Evolutionary conservation across 2,113 vertebrate genomes (phyloP).

Genomic region (Mirounga angustirostris): DNA sequence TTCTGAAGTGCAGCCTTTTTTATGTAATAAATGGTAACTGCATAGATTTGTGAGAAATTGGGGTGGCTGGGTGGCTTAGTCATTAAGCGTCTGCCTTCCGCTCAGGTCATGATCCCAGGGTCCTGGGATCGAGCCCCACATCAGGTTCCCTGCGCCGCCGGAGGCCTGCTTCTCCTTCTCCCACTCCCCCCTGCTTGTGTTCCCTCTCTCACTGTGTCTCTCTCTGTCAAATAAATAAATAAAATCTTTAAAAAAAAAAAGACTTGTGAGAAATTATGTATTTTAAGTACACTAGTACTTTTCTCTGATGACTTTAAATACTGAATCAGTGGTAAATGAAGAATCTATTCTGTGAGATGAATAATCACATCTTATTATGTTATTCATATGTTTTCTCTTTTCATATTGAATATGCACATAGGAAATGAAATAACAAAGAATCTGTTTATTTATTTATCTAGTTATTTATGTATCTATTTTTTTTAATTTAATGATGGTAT

Average conservation of each 20-base stretch:
- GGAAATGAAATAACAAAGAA: not conserved
- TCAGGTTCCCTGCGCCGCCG: too few species aligned
- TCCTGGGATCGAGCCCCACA: too few species aligned
- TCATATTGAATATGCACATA: not conserved
- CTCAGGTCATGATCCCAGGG: too few species aligned
- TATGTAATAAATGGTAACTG: not conserved
- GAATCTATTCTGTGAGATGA: not conserved
- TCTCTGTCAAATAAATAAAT: too few species aligned
- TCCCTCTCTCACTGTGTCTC: too few species aligned
- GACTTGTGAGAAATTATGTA: not conserved
- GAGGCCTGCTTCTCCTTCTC: too few species aligned
- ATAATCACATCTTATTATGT: not conserved
- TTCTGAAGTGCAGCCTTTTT: not conserved
- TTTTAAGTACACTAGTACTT: not conserved
- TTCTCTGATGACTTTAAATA: not conserved
- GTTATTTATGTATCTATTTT: not conserved
- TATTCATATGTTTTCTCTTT: not conserved
- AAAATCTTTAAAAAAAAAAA: not conserved
- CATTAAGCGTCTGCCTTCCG: too few species aligned
- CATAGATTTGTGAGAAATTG: not conserved
- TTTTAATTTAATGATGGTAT: not conserved
- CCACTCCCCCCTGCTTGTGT: too few species aligned
- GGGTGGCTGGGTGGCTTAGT: too few species aligned
- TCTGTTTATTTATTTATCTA: not conserved
- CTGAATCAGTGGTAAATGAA: not conserved